These are phyloP conservation scores for Pelecanus crispus DNA, from an alignment of 2,113 vertebrate genomes.

Conservation along the genomic window DNA sequence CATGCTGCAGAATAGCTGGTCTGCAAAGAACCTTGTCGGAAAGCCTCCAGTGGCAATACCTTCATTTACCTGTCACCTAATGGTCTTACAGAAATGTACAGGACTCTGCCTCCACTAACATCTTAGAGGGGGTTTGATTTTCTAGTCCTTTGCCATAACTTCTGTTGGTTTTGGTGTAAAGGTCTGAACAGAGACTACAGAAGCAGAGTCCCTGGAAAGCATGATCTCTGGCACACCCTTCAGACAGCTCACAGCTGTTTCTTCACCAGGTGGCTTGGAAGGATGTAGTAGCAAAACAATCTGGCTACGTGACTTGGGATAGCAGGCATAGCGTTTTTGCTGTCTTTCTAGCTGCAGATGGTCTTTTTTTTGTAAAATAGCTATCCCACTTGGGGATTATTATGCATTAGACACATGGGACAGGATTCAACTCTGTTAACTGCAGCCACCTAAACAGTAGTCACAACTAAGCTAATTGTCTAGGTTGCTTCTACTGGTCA, in stretches of 20 bases:
- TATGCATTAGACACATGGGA: not conserved
- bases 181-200: not conserved
- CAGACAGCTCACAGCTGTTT: not conserved
- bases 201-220: not conserved
- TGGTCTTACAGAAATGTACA: not conserved
- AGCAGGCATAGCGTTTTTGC: not conserved
- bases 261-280: not conserved
- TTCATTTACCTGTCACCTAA: not conserved
- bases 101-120: no score
- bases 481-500: not conserved
- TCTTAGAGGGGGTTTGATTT: not conserved
- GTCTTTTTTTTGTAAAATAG: not conserved
- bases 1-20: not conserved
- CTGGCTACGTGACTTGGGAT: not conserved
- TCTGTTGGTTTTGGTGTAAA: not conserved
- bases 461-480: not conserved
- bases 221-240: not conserved
- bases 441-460: not conserved
- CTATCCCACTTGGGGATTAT: not conserved
- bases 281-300: not conserved
- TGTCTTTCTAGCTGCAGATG: not conserved
- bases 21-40: not conserved
- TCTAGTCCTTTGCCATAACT: not conserved
- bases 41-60: not conserved
- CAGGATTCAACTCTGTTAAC: not conserved